These are phyloP conservation scores for Willowsia nigromaculata DNA, from an alignment of 2,888 invertebrate genomes.

Conservation along the genomic window DNA sequence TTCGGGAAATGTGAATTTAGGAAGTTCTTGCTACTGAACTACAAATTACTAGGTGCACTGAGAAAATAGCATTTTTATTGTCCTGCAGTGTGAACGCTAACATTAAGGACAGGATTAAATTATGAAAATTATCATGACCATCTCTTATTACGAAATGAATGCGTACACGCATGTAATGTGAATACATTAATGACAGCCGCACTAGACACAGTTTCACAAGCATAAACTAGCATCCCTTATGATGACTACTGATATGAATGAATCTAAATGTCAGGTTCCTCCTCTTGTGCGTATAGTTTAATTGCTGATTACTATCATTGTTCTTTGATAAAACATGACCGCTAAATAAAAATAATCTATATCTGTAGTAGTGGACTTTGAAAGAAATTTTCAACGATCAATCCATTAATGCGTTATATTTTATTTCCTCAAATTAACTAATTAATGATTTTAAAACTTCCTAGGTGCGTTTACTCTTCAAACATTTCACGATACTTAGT, in stretches of 20 bases:
- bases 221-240: not conserved
- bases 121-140: slow-evolving; percentile 56
- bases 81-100: slow-evolving; percentile 54
- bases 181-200: not conserved
- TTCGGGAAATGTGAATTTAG: slow-evolving; percentile 45
- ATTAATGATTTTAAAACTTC: too few relatives aligned
- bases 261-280: too few relatives aligned
- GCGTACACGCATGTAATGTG: not conserved
- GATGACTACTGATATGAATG: not conserved
- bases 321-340: too few relatives aligned
- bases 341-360: too few relatives aligned
- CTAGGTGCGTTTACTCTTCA: too few relatives aligned
- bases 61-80: slow-evolving; percentile 56
- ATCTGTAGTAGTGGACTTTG: too few relatives aligned
- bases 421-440: too few relatives aligned
- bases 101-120: slow-evolving; percentile 53
- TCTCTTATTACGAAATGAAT: slow-evolving; percentile 8
- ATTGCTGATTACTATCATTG: not conserved
- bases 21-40: slow-evolving; percentile 31
- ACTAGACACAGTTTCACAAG: not conserved
- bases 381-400: too few relatives aligned
- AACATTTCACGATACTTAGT: too few relatives aligned
- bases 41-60: slow-evolving; percentile 66
- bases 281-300: not conserved
- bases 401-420: too few relatives aligned